A percentile compares a stretch with the other conserved stretches of the same genome.
These are phyloP conservation scores for Myotis planiceps DNA, from an alignment of 2,797 vertebrate species.

Conservation along the genomic window DNA sequence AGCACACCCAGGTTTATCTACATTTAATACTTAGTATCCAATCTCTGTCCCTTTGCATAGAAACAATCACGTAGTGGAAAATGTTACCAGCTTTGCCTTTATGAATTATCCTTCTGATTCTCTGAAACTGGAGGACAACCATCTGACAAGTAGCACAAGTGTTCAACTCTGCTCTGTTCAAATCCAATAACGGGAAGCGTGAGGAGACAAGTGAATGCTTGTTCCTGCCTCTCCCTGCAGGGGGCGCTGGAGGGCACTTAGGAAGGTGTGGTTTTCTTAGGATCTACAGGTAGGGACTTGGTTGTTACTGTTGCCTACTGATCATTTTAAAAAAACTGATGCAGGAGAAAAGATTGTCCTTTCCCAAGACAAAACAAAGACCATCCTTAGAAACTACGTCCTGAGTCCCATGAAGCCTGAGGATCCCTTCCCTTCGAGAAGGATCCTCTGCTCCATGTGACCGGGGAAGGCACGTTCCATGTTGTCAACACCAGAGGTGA, in stretches of 20 bases:
- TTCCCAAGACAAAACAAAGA: not conserved
- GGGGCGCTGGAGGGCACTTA: not conserved
- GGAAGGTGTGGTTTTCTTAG: not conserved
- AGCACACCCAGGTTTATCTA: not conserved
- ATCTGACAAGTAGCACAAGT: not conserved
- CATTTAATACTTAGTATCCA: not conserved
- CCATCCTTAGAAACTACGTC: not conserved
- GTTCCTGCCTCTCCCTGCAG: not conserved
- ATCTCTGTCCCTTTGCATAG: not conserved
- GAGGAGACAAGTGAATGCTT: not conserved
- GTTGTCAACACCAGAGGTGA: not conserved
- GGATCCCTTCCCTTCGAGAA: not conserved
- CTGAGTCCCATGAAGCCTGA: not conserved
- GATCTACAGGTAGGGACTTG: not conserved
- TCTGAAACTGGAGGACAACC: not conserved
- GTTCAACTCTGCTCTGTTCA: not conserved
- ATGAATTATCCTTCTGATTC: not conserved
- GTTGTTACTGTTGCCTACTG: not conserved
- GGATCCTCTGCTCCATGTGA: fast-evolving
- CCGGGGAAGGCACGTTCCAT: not conserved
- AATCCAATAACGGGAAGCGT: not conserved
- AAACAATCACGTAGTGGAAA: not conserved
- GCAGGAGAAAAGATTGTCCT: not conserved
- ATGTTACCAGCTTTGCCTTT: not conserved
- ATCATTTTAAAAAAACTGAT: not conserved